Evolutionary conservation across 2,113 vertebrate genomes (phyloP).

Genomic region (Catagonus wagneri): DNA sequence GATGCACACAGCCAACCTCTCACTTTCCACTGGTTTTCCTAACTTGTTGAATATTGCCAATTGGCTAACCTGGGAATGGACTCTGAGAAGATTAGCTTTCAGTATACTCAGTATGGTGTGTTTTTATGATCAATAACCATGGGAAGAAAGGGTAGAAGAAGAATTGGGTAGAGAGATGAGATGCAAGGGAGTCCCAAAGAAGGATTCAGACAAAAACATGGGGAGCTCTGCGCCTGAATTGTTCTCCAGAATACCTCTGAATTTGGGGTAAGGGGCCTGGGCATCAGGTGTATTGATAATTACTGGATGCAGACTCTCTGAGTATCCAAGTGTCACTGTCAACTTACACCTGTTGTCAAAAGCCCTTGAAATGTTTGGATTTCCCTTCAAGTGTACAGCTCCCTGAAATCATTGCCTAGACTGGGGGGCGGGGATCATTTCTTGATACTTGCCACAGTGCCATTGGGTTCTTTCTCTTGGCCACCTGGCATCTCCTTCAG

Average conservation of each 20-base stretch:
- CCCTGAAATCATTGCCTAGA: background rate
- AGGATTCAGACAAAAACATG: background rate
- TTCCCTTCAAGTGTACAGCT: background rate
- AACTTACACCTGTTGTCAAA: background rate
- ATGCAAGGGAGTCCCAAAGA: background rate
- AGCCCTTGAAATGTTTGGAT: background rate
- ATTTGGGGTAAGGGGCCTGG: background rate
- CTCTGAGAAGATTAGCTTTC: background rate
- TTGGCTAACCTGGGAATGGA: background rate
- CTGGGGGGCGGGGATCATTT: background rate
- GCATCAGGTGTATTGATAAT: background rate
- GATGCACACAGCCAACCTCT: fast-evolving
- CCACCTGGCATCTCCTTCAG: background rate
- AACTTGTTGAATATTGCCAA: too few relatives aligned
- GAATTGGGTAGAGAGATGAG: background rate
- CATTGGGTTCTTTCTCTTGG: background rate
- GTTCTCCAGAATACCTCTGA: background rate
- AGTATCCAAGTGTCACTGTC: background rate
- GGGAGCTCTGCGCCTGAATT: background rate
- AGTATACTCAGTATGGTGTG: background rate
- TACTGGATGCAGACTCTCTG: background rate
- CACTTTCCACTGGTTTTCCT: background rate
- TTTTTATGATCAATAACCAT: background rate
- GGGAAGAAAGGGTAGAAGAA: background rate
- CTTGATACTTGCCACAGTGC: too few relatives aligned